Conservation (phyloP, 2,888 invertebrate genomes). For the Eristalinus sepulchralis region DNA sequence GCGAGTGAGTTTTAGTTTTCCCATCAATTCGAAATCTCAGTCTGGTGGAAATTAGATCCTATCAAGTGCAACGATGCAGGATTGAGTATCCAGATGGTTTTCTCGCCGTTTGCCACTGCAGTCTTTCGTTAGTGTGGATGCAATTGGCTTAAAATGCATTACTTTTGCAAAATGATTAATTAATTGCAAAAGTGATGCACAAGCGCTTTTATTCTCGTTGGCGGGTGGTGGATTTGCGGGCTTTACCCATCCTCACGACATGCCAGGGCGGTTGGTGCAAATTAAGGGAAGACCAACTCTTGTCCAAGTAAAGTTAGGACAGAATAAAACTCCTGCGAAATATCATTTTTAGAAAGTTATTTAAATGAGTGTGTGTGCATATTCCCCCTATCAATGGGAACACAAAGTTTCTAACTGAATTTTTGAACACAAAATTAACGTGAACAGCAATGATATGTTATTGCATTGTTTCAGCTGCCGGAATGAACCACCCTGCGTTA, state of each 20-base stretch:
- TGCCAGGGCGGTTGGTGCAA: background rate
- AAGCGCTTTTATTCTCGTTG: background rate
- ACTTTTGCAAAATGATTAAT: background rate
- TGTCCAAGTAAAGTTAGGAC: background rate
- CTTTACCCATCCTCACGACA: too few species aligned
- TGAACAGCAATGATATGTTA: background rate
- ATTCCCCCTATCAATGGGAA: background rate
- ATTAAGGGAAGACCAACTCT: background rate
- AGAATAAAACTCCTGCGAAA: background rate
- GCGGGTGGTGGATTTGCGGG: too few species aligned
- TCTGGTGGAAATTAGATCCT: slow-evolving; percentile 23
- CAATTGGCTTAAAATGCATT: background rate
- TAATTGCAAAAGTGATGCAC: background rate
- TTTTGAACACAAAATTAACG: background rate
- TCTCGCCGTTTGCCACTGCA: background rate
- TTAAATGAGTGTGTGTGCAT: background rate
- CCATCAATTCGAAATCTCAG: slow-evolving; percentile 47
- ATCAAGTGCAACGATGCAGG: slow-evolving; percentile 19
- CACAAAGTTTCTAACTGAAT: background rate
- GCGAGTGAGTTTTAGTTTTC: slow-evolving; percentile 33
- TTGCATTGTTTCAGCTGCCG: background rate
- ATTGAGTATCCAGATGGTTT: background rate
- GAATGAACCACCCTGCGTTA: background rate
- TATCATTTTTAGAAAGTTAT: background rate
- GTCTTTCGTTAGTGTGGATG: too few species aligned